phyloP scores from a whole-genome alignment of 2,113 vertebrate genomes.

The Coptodon bakossiorum region DNA sequence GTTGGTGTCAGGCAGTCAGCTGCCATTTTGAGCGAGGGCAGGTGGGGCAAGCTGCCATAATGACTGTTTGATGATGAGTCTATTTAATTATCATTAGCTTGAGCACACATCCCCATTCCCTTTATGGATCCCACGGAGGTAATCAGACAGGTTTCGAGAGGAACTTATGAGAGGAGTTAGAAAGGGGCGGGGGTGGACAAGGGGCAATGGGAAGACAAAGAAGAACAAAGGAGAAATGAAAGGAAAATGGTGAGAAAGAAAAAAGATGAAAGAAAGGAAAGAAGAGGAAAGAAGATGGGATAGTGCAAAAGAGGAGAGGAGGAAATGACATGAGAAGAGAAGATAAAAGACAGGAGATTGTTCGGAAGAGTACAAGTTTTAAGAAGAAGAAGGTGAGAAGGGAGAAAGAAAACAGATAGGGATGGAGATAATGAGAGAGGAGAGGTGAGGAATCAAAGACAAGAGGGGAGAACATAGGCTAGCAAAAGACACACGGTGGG shows the following conservation, averaged over 20 bases:
- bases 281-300: neutral
- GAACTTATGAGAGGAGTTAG: neutral
- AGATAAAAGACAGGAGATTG: neutral
- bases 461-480: neutral
- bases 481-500: neutral
- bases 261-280: neutral
- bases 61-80: constrained; percentile 49
- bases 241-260: neutral
- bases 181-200: neutral
- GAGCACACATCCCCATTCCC: constrained; percentile 18
- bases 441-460: neutral
- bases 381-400: neutral
- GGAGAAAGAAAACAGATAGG: neutral
- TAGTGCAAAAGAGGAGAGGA: neutral
- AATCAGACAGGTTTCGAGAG: constrained; percentile 9
- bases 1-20: constrained; percentile 19
- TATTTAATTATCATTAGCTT: constrained; percentile 52
- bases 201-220: neutral
- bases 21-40: constrained; percentile 18
- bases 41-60: constrained; percentile 33
- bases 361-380: neutral
- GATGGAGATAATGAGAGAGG: neutral
- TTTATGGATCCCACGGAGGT: constrained; percentile 38
- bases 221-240: neutral
- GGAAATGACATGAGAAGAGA: neutral